Base-by-base conservation (phyloP, 1,140 invertebrate genomes). In the Amyelois transitella region DNA sequence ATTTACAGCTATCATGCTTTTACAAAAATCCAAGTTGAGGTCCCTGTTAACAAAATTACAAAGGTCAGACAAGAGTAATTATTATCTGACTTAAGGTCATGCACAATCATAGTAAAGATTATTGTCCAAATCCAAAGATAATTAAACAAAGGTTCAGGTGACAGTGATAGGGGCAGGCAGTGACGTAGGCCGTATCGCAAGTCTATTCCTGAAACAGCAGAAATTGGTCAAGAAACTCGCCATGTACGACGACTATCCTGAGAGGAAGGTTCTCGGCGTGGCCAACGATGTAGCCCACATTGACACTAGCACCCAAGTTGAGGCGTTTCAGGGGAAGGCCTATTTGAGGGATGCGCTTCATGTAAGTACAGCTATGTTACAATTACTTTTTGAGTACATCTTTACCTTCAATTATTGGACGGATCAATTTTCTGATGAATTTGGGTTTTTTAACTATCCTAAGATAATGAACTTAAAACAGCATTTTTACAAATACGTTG, bases 231-330 rank as follows among this genome's bases (percentile, higher is more conserved):
- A 72, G 44, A 59, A 51, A 0, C 67, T 87, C 45, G 69, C 77
- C 1, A 24, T 87, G 56, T 87, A 81, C 53, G 83, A 87, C 44
- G 76, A 82, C 8, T 47, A 51, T 3, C 70, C 75, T 0, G 57
- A 71, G 0, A 25, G 66, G 17, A 55, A 52, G 4, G 79, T 87
- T n/a, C 49, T 83, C 12, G 80, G 79, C 0, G 70, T 75, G 10
- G 81, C 80, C 10, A 81, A 60, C 17, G 84, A 87, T 17, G 44
- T 87, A 8, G 81, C 84, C 0, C 81, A 87, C 38, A 82, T 87
- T 3, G 84, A 87, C 60, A 81, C 84, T 12, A 82, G 71, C 53
- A 67, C 78, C 0, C 64, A 66, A 14, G 67, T 85, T 0, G 73
- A 77, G 20, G 84, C 76, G 0, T 87, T 74, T 44, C 80, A 85